These are phyloP conservation scores for Drosophila niveifrons DNA, from an alignment of 2,888 invertebrate genomes.

Conservation along the genomic window DNA sequence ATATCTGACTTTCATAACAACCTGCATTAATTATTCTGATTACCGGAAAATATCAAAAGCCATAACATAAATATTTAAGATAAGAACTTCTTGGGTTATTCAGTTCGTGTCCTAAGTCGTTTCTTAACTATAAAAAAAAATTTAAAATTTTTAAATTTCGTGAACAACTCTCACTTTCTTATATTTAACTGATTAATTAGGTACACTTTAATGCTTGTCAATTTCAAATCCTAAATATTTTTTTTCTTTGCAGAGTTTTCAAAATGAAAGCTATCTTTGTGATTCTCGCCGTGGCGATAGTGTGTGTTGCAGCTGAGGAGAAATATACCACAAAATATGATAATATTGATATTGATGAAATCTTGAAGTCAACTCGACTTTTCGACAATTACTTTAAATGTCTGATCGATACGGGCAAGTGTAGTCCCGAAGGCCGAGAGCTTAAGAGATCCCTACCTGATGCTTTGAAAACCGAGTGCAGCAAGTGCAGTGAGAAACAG, in stretches of 20 bases:
- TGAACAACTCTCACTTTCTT: no score
- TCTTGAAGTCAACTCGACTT: constrained; percentile 88
- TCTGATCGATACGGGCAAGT: constrained; percentile 88
- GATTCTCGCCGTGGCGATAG: constrained; percentile 79
- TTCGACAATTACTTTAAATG: constrained; percentile 89
- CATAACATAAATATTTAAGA: no score
- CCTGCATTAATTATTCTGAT: background rate
- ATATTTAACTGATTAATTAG: no score
- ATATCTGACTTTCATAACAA: background rate
- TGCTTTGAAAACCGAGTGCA: constrained; percentile 89
- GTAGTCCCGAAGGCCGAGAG: constrained; percentile 89
- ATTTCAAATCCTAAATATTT: no score
- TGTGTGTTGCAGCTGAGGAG: constrained; percentile 85
- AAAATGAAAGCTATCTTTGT: constrained; percentile 67
- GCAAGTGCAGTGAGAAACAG: constrained; percentile 89
- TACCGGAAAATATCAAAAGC: background rate
- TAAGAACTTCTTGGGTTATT: background rate
- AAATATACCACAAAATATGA: constrained; percentile 90
- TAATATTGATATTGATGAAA: constrained; percentile 89
- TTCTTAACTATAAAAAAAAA: background rate
- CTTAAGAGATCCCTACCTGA: constrained; percentile 91
- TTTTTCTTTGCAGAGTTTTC: constrained; percentile 9
- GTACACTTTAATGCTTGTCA: no score
- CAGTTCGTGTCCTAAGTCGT: constrained; percentile 15
- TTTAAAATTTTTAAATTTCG: no score